phyloP scores from a whole-genome alignment of 2,888 invertebrate species.

The Pimpla rufipes region DNA sequence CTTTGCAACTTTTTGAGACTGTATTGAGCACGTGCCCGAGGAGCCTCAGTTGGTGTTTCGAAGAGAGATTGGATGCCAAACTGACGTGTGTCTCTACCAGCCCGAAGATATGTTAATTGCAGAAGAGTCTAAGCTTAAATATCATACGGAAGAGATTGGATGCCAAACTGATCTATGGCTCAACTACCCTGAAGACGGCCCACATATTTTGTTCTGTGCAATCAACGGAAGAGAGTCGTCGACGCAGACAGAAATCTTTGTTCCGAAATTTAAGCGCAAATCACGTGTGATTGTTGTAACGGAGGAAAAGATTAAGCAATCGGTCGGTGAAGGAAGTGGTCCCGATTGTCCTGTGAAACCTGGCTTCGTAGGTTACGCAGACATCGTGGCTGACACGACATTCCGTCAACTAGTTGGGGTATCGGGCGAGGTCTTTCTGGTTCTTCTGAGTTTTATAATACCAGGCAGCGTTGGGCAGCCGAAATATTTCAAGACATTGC shows the following conservation, averaged over 20 bases:
- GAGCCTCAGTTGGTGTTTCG: too few relatives aligned
- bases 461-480: conserved; percentile 52
- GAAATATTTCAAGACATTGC: conserved; percentile 47
- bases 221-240: conserved; percentile 28
- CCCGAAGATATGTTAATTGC: neutral
- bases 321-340: neutral
- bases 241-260: conserved; percentile 53
- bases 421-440: conserved; percentile 34
- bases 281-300: neutral
- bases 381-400: conserved; percentile 46
- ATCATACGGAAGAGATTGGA: neutral
- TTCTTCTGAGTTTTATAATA: conserved; percentile 57
- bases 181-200: neutral
- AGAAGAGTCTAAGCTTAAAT: neutral
- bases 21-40: too few relatives aligned
- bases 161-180: conserved; percentile 21
- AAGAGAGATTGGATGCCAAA: too few relatives aligned
- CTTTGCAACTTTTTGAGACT: too few relatives aligned
- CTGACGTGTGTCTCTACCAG: too few relatives aligned
- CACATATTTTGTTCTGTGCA: conserved; percentile 5
- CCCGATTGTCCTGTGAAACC: neutral
- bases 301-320: too few relatives aligned
- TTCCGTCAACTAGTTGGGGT: conserved; percentile 26
- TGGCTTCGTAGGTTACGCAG: conserved; percentile 56
- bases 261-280: neutral